Percentiles rank a stretch among this genome's conserved stretches.
phyloP scores from a whole-genome alignment of 2,888 invertebrate species.

The Stenurella melanura region DNA sequence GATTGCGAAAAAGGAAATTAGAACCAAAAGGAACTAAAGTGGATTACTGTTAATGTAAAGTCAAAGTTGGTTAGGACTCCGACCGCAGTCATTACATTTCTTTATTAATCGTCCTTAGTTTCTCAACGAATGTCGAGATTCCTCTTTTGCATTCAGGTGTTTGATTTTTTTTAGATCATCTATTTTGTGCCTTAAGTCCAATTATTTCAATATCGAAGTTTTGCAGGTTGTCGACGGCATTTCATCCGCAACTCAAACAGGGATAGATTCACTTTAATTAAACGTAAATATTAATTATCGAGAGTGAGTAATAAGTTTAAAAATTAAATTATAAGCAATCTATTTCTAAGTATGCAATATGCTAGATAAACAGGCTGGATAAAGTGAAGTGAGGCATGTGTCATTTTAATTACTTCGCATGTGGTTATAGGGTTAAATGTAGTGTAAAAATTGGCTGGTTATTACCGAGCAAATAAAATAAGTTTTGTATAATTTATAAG shows the following conservation, averaged over 20 bases:
- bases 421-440: slow-evolving; percentile 51
- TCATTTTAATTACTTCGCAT: slow-evolving; percentile 54
- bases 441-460: slow-evolving; percentile 48
- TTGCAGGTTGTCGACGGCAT: too few relatives aligned
- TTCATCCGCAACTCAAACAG: neutral
- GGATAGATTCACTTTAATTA: slow-evolving; percentile 21
- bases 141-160: too few relatives aligned
- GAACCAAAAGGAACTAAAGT: too few relatives aligned
- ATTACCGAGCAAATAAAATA: slow-evolving; percentile 37
- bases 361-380: slow-evolving; percentile 41
- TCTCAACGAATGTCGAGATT: too few relatives aligned
- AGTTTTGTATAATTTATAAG: slow-evolving; percentile 34
- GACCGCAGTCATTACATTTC: too few relatives aligned
- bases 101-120: too few relatives aligned
- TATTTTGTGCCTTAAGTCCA: too few relatives aligned
- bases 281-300: slow-evolving; percentile 28
- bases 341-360: slow-evolving; percentile 44
- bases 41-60: too few relatives aligned
- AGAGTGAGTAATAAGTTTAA: slow-evolving; percentile 42
- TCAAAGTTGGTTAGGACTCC: too few relatives aligned
- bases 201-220: too few relatives aligned
- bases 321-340: slow-evolving; percentile 44
- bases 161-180: too few relatives aligned
- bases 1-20: too few relatives aligned
- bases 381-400: slow-evolving; percentile 43